phyloP scores from a whole-genome alignment of 2,888 invertebrate genomes.

The Pseudococcus jackbeardsleyi region DNA sequence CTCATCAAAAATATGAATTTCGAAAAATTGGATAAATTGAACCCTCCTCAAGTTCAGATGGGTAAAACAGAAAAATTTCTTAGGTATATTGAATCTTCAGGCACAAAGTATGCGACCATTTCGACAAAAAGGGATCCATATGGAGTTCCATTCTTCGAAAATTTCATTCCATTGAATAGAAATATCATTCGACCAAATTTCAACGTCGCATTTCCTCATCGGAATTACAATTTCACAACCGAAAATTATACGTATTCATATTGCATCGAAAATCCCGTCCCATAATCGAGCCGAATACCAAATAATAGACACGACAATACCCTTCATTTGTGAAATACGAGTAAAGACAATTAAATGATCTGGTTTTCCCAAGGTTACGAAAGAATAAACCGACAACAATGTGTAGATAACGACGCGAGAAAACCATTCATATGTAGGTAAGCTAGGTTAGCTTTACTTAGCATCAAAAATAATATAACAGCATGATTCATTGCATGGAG shows the following conservation, averaged over 20 bases:
- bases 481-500: slow-evolving; percentile 31
- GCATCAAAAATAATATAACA: neutral
- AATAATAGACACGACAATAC: slow-evolving; percentile 47
- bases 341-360: slow-evolving; percentile 56
- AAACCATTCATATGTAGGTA: slow-evolving; percentile 8
- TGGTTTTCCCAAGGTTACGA: slow-evolving; percentile 60
- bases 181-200: neutral
- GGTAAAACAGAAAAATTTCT: too few relatives aligned
- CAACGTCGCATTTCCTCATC: neutral
- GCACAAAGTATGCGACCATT: too few relatives aligned
- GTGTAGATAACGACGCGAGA: slow-evolving; percentile 38
- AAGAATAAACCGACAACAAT: slow-evolving; percentile 36
- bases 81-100: too few relatives aligned
- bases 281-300: neutral
- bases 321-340: slow-evolving; percentile 46
- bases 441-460: neutral
- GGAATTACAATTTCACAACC: too few relatives aligned
- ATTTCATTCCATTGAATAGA: too few relatives aligned
- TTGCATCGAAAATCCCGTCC: neutral
- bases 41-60: too few relatives aligned
- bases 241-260: too few relatives aligned
- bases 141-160: too few relatives aligned
- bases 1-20: too few relatives aligned
- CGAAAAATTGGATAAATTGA: too few relatives aligned
- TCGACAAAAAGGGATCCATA: too few relatives aligned